A percentile compares a stretch with the other conserved stretches of the same genome.
phyloP scores from a whole-genome alignment of 2,113 vertebrate species.

The Athene cunicularia region DNA sequence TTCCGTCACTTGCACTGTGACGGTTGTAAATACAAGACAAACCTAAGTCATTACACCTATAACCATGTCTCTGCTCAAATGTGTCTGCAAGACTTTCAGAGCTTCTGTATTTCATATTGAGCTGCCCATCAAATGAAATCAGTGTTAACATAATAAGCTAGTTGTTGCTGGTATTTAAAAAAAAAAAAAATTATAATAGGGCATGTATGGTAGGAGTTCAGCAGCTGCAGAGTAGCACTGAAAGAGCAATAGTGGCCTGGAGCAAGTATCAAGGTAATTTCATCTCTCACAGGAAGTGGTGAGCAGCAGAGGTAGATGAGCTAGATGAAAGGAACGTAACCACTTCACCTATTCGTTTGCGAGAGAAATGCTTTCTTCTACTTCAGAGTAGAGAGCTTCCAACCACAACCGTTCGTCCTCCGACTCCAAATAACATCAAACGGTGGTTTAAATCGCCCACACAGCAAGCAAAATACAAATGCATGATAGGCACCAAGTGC shows the following conservation, averaged over 20 bases:
- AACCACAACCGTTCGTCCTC: neutral
- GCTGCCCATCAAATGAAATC: neutral
- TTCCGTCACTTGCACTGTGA: neutral
- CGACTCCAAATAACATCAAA: neutral
- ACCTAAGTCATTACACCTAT: neutral
- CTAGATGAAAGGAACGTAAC: neutral
- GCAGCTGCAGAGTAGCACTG: neutral
- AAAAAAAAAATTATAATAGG: neutral
- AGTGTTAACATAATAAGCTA: neutral
- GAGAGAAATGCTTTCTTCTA: neutral
- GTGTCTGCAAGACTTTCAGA: neutral
- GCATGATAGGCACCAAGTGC: neutral
- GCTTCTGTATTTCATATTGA: neutral
- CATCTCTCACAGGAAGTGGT: neutral
- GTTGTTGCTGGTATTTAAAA: neutral
- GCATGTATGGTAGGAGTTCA: neutral
- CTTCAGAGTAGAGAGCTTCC: neutral
- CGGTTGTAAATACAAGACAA: neutral
- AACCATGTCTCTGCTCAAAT: neutral
- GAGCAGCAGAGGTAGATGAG: neutral
- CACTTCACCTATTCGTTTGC: neutral
- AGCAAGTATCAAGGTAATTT: conserved; percentile 29
- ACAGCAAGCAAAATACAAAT: neutral
- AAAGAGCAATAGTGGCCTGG: conserved; percentile 5
- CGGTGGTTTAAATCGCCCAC: neutral